phyloP scores from a whole-genome alignment of 2,113 vertebrate species.

The Dolichallabes microphthalmus region DNA sequence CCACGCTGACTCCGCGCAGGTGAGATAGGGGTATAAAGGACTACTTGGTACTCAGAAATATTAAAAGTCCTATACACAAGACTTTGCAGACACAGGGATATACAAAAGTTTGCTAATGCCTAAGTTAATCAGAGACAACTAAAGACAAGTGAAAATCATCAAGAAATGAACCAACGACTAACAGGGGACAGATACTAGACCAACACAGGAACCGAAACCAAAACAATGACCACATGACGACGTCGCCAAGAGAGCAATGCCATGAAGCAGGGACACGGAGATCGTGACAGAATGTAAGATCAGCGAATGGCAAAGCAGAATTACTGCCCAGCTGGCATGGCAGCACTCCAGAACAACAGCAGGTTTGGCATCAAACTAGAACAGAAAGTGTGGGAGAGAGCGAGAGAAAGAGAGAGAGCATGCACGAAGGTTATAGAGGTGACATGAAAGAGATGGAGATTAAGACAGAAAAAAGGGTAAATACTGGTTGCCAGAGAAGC shows the following conservation, averaged over 20 bases:
- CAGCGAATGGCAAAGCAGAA: slow-evolving; percentile 23
- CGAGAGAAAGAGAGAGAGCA: slow-evolving; percentile 3
- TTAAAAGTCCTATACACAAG: neutral
- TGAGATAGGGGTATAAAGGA: too few species aligned
- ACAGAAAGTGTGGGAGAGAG: neutral
- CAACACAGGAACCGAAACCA: neutral
- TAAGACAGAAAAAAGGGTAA: slow-evolving; percentile 3
- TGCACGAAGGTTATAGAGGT: slow-evolving; percentile 3
- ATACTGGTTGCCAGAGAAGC: slow-evolving; percentile 3
- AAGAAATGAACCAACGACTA: neutral
- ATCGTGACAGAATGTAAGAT: neutral
- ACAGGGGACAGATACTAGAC: neutral
- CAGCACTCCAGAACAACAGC: slow-evolving; percentile 49
- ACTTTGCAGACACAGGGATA: neutral
- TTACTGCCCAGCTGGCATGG: slow-evolving; percentile 46
- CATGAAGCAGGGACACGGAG: slow-evolving; percentile 11
- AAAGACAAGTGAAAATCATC: neutral
- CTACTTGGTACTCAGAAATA: neutral
- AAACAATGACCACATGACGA: neutral
- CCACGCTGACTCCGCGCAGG: too few species aligned
- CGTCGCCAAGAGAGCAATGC: neutral
- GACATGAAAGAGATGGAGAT: neutral
- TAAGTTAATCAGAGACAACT: neutral
- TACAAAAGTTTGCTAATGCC: neutral
- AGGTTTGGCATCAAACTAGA: slow-evolving; percentile 43